phyloP scores from a whole-genome alignment of 2,888 invertebrate species.

The Strigamia crassipes region DNA sequence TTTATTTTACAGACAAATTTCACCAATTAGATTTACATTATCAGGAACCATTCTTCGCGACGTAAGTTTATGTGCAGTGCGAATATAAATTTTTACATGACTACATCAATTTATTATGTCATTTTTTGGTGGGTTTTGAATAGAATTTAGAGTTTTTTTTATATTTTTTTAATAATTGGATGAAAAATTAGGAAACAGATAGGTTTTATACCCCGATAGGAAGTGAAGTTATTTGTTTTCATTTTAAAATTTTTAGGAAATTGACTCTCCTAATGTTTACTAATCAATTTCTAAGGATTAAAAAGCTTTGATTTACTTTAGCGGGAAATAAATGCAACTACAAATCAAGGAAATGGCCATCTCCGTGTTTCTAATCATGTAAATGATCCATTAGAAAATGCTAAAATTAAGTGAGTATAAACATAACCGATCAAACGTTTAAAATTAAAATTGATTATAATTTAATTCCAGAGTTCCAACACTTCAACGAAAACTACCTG shows the following conservation, averaged over 20 bases:
- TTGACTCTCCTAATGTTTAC: no score
- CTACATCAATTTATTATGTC: no score
- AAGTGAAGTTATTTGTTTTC: no score
- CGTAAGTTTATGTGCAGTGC: not conserved
- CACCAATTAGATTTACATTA: slow-evolving; percentile 1
- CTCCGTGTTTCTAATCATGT: not conserved
- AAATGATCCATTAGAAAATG: not conserved
- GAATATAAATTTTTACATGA: not conserved
- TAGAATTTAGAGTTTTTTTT: no score
- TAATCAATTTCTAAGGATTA: no score
- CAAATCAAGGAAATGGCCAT: not conserved
- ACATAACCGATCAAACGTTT: not conserved
- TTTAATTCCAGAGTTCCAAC: slow-evolving; percentile 45
- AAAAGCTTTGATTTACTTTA: not conserved
- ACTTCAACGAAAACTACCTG: slow-evolving; percentile 42
- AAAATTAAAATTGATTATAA: not conserved
- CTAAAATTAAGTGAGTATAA: slow-evolving; percentile 10
- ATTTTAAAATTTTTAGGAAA: no score
- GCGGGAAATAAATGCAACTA: slow-evolving; percentile 2
- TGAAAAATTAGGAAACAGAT: no score
- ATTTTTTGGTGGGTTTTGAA: no score
- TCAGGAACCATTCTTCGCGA: not conserved
- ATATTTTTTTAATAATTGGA: no score
- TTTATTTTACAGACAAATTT: slow-evolving; percentile 15
- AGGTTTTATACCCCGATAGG: no score